Percentiles rank a stretch among this genome's conserved stretches.
Evolutionary conservation across 1,140 invertebrate genomes (phyloP).

Genomic region (Drosophila parabipectinata): DNA sequence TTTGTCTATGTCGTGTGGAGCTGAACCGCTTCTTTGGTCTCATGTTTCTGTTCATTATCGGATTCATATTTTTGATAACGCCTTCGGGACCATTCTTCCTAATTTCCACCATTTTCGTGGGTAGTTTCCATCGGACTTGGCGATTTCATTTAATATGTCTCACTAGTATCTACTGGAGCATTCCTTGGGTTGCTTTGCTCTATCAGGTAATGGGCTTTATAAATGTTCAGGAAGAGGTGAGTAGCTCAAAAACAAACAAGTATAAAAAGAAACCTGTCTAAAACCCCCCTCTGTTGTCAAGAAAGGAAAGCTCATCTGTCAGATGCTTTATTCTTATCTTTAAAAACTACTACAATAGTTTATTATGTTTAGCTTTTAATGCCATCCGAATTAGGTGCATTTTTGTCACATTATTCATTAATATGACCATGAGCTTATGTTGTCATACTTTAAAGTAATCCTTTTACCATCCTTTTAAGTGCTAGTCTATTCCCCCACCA

Average conservation of each 20-base stretch:
- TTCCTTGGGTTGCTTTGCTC: constrained; percentile 20
- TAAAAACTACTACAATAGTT: too few species aligned
- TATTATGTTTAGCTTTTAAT: too few species aligned
- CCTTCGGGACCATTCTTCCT: constrained; percentile 30
- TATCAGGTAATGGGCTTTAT: constrained; percentile 17
- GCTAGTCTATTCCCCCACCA: too few species aligned
- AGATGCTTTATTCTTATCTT: too few species aligned
- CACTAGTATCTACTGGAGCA: constrained; percentile 10
- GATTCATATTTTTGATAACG: constrained; percentile 26
- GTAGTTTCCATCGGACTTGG: constrained; percentile 1
- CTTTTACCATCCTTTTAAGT: too few species aligned
- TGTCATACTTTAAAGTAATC: too few species aligned
- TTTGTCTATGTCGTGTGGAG: constrained; percentile 9
- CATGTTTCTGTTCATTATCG: constrained; percentile 20
- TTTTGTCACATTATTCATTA: too few species aligned
- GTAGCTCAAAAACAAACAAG: background rate
- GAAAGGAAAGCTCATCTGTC: too few species aligned
- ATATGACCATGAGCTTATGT: too few species aligned
- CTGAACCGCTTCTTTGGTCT: constrained; percentile 16
- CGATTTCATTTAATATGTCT: constrained; percentile 1
- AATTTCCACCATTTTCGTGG: constrained; percentile 27
- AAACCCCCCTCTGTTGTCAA: too few species aligned
- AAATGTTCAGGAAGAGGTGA: constrained; percentile 30
- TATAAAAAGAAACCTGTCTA: too few species aligned
- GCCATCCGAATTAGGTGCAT: too few species aligned